Percentiles rank a stretch among this genome's conserved stretches.
Evolutionary conservation across 2,113 vertebrate genomes (phyloP).

Genomic region (Pelecanoides urinatrix): DNA sequence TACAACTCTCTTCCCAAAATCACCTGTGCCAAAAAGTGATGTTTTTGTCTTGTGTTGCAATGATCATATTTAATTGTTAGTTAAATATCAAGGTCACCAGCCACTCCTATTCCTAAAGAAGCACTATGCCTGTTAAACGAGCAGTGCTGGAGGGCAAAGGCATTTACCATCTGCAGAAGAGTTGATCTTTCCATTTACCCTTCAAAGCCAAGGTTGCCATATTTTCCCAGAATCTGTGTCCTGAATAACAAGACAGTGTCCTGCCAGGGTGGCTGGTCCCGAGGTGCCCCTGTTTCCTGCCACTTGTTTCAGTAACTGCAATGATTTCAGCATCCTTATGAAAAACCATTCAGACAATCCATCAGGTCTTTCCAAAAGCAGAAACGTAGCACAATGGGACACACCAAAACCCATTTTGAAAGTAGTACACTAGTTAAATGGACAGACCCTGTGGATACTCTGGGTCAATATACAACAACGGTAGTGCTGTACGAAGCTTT

Average conservation of each 20-base stretch:
- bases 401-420: background rate
- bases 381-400: background rate
- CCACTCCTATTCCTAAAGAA: constrained; percentile 5
- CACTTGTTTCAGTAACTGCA: background rate
- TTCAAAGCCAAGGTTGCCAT: background rate
- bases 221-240: background rate
- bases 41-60: background rate
- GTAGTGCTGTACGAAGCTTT: background rate
- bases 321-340: background rate
- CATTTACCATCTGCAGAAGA: background rate
- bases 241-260: background rate
- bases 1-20: background rate
- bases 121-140: background rate
- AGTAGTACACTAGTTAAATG: background rate
- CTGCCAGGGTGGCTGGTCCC: background rate
- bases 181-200: background rate
- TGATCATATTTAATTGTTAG: background rate
- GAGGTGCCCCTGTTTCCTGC: background rate
- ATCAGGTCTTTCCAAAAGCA: background rate
- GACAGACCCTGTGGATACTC: background rate
- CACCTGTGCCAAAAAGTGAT: background rate
- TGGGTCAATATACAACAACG: background rate
- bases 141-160: background rate
- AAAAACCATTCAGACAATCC: background rate
- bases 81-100: background rate